Evolutionary conservation across 1,140 invertebrate species (phyloP).

Genomic region (Diabrotica virgifera): DNA sequence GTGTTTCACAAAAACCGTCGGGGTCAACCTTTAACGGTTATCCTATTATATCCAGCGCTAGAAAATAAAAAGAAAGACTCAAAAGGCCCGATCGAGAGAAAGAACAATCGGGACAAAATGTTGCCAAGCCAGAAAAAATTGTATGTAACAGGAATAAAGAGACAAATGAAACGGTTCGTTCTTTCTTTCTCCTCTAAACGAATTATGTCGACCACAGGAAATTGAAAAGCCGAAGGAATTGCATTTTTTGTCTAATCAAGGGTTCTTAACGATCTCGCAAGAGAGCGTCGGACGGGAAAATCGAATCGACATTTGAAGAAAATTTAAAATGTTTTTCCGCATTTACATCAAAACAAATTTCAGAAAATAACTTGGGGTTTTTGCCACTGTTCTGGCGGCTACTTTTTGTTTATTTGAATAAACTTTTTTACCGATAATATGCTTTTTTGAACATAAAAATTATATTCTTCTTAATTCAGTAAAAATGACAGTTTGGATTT

Average conservation of each 20-base stretch:
- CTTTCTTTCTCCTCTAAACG: not conserved
- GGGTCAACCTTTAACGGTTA: not conserved
- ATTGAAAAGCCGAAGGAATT: conserved; percentile 2
- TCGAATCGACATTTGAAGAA: not conserved
- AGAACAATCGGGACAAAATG: not conserved
- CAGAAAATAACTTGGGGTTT: no score
- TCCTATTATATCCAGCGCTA: not conserved
- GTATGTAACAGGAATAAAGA: conserved; percentile 1
- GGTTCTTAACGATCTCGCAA: not conserved
- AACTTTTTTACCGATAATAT: no score
- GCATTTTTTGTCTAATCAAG: conserved; percentile 2
- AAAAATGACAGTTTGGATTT: no score
- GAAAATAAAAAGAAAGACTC: not conserved
- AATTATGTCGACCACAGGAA: not conserved
- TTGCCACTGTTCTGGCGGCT: no score
- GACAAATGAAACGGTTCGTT: not conserved
- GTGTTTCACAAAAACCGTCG: no score
- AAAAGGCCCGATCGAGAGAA: not conserved
- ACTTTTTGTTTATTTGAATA: no score
- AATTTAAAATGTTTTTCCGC: not conserved
- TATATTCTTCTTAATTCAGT: no score
- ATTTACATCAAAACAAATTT: not conserved
- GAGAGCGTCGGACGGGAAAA: not conserved
- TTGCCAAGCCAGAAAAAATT: not conserved
- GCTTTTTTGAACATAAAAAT: no score